Evolutionary conservation across 2,113 vertebrate species (phyloP), one percentile per base, ranked within the genome.

Genomic region (Corvus hawaiiensis): DNA sequence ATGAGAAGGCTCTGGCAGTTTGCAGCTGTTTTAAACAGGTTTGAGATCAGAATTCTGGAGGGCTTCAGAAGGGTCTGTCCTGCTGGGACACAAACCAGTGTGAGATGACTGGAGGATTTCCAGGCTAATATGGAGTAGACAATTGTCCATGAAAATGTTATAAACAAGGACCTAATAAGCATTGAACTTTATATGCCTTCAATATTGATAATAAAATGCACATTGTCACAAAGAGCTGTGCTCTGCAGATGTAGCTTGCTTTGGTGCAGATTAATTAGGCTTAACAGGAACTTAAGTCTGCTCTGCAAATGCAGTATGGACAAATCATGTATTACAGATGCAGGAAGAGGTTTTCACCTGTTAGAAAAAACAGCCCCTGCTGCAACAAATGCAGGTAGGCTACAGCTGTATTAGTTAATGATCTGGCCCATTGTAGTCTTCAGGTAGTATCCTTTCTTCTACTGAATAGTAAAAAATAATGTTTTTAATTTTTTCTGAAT

Each of bases 21-120:
- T 76, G 80, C 83, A 84, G 59, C 72, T 89, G 63, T 86, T 96
- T 86, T 80, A 77, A 86, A 86, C 44, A 88, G 76, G 44, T 68
- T 49, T 88, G 79, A 86, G 86, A 88, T 86, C 71, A 92, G 83
- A 83, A 68, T 90, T 90, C 74, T 94, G 93, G 71, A 94, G 84
- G 64, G 51, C 51, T 90, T 90, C 83, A 77, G 86, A 83, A 90
- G 26, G 80, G 44, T 68, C 61, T 94, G 76, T 92, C 76, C 93
- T 89, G 84, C 91, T 89, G 94, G 83, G 76, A 90, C 37, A 44
- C 54, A 66, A 83, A 92, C 41, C 76, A 66, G 51, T 49, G 37
- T 77, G 93, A 89, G 72, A 46, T 48, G 83, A 56, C 72, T 94
- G 93, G 91, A 94, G 80, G 46, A 37, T 11, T 52, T 96, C 94